Percentiles rank a stretch among this genome's conserved stretches.
Evolutionary conservation across 1,140 invertebrate species (phyloP).

Genomic region (Elysia chlorotica): DNA sequence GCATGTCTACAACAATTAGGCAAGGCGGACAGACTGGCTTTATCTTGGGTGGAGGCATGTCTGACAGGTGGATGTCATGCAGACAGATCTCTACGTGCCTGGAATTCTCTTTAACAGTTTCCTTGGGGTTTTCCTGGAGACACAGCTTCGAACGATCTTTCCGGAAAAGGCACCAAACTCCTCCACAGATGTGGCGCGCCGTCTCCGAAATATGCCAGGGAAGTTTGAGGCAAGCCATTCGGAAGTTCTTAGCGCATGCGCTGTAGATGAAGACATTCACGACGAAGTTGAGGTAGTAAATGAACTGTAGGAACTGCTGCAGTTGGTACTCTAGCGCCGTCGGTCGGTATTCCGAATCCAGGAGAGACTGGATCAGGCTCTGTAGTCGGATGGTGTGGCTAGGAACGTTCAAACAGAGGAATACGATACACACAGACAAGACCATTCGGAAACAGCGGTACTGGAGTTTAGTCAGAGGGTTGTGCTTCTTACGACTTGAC

Average conservation of each 20-base stretch:
- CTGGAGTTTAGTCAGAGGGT: slow-evolving; percentile 63
- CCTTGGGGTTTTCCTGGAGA: neutral
- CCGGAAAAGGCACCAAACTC: neutral
- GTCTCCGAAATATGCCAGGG: slow-evolving; percentile 5
- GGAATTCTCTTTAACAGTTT: slow-evolving; percentile 30
- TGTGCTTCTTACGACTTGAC: neutral
- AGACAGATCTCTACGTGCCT: slow-evolving; percentile 43
- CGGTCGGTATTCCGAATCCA: slow-evolving; percentile 29
- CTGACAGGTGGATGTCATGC: slow-evolving; percentile 36
- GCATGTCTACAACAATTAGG: no score
- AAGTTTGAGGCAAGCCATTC: slow-evolving; percentile 30
- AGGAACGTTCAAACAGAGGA: slow-evolving; percentile 79
- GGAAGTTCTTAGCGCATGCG: slow-evolving; percentile 41
- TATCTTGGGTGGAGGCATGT: slow-evolving; percentile 35
- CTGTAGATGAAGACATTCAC: slow-evolving; percentile 88
- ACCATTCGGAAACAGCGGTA: slow-evolving; percentile 81
- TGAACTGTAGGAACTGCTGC: slow-evolving; percentile 67
- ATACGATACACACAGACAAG: slow-evolving; percentile 78
- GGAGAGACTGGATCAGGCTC: slow-evolving; percentile 41
- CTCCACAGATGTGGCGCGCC: neutral
- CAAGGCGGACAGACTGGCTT: slow-evolving; percentile 39
- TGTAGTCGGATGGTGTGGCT: slow-evolving; percentile 60
- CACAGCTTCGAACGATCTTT: neutral
- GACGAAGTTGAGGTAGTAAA: slow-evolving; percentile 83
- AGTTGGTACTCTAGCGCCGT: slow-evolving; percentile 53